phyloP scores from a whole-genome alignment of 2,113 vertebrate genomes.

The Neolamprologus hecqui region DNA sequence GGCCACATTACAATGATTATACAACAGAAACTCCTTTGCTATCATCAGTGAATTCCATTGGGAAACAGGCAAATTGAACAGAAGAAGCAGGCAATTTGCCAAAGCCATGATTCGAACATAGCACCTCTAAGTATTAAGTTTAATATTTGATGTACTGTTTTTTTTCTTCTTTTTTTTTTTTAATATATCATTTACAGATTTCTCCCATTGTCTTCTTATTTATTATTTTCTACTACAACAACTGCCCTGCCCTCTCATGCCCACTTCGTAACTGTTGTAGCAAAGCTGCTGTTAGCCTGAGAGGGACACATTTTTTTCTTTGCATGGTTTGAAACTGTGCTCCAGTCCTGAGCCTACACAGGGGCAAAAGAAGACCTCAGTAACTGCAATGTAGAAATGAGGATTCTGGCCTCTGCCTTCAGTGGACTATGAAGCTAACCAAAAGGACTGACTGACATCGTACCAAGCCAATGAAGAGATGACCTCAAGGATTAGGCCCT shows the following conservation, averaged over 20 bases:
- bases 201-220: neutral
- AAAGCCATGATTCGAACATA: neutral
- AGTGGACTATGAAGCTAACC: conserved; percentile 33
- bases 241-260: neutral
- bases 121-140: neutral
- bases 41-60: neutral
- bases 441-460: conserved; percentile 29
- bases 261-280: neutral
- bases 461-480: conserved; percentile 26
- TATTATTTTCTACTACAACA: conserved; percentile 28
- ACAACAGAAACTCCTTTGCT: neutral
- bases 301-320: neutral
- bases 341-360: conserved; percentile 1
- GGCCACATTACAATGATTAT: neutral
- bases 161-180: accelerated
- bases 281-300: neutral
- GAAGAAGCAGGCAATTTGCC: neutral
- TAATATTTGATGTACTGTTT: neutral
- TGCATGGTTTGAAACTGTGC: conserved; percentile 17
- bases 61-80: neutral
- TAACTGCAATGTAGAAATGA: conserved; percentile 15
- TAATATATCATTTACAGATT: neutral
- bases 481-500: conserved; percentile 14
- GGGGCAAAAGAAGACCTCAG: neutral
- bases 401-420: conserved; percentile 26